Evolutionary conservation across 2,888 invertebrate species (phyloP), one percentile per base, ranked within the genome.

Genomic region (Noctua pronuba): DNA sequence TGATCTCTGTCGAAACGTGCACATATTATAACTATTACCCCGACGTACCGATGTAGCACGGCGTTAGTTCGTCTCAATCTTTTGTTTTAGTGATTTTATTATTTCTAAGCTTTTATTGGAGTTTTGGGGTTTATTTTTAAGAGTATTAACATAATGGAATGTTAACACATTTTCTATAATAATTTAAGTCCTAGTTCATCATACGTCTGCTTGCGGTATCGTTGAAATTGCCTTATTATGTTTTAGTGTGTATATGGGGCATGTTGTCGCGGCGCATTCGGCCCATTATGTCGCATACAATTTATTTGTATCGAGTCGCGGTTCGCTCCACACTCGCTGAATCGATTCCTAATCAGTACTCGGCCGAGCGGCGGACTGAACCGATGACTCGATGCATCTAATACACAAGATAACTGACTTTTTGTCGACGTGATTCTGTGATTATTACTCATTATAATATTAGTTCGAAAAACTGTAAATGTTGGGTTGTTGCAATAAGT

Each of bases 401-500:
- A 76, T 77, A 71, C 83, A 75, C 73, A 75, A 85, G 52, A 77
- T 71, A 70, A 73, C 77, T 35, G 46, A 80, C 62, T 79, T 86
- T 86, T 77, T 69, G 80, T 80, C 89, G 90, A 90, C 90, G 88
- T 85, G 91, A 86, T 90, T 91, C 94, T 93, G 94, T 93, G 94
- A 93, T 94, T 88, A 91, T 92, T 92, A 91, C 90, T 90, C 91
- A 90, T 91, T 88, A 90, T 91, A 75, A 85, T 92, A 89, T 91
- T 91, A 91, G 90, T 92, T 90, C 85, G 91, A 91, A 92, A 92
- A 92, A 92, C 90, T 94, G 94, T 95, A 94, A 90, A 94, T 94
- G 94, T 96, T 95, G 96, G 96, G 96, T 94, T 92, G 96, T 95
- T 96, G 96, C 96, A 96, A 96, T 96, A 96, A 95, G 94, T 90